Percentiles rank a stretch among this genome's conserved stretches.
phyloP scores from a whole-genome alignment of 2,797 vertebrate genomes.

The Psittacula derbiana region DNA sequence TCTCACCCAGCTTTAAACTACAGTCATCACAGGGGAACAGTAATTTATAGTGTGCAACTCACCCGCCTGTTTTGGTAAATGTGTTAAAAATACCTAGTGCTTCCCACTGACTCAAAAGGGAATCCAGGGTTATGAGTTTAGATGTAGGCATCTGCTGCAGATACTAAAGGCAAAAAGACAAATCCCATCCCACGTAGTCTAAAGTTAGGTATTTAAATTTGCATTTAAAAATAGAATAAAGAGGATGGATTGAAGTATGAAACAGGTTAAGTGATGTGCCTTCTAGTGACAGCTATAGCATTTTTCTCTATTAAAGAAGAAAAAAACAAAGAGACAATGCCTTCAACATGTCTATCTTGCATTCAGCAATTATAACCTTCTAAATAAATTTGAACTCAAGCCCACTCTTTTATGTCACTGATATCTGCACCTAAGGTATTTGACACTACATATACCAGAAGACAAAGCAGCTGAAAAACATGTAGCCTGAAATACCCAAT shows the following conservation, averaged over 20 bases:
- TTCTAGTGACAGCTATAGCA: not conserved
- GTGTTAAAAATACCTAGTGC: not conserved
- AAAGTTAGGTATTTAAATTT: not conserved
- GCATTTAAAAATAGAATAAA: not conserved
- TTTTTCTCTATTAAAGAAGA: not conserved
- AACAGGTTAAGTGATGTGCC: not conserved
- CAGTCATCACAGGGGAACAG: not conserved
- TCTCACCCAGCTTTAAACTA: not conserved
- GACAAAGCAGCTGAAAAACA: not conserved
- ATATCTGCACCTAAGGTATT: not conserved
- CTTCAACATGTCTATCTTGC: not conserved
- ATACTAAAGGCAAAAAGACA: not conserved
- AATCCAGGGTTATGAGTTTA: not conserved
- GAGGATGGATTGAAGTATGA: not conserved
- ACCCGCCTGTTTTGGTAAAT: not conserved
- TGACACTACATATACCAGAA: not conserved
- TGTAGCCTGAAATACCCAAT: not conserved
- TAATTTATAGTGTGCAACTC: not conserved
- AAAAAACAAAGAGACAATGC: not conserved
- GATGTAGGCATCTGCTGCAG: not conserved
- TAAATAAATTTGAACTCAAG: not conserved
- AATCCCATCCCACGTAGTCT: not conserved
- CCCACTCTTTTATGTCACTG: not conserved
- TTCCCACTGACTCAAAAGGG: not conserved
- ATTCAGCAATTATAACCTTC: not conserved